A percentile compares a stretch with the other conserved stretches of the same genome.
phyloP scores from a whole-genome alignment of 1,140 invertebrate genomes.

The Neodiprion virginianus region DNA sequence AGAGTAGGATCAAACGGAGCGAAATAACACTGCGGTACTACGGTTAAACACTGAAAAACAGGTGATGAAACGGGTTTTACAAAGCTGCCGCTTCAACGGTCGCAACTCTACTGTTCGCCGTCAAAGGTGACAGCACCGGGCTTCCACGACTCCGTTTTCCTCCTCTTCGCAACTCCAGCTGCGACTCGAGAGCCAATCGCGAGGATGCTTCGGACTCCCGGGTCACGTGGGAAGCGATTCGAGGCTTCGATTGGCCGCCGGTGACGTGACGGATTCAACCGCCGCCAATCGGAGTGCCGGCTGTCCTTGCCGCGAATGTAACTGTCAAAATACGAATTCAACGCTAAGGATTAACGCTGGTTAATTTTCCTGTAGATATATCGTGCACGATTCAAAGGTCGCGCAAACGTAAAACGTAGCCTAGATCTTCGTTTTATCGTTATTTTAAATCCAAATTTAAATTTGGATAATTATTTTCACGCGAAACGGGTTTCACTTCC shows the following conservation, averaged over 20 bases:
- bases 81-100: background rate
- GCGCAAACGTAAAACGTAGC: too few species aligned
- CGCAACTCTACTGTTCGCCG: background rate
- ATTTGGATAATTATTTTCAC: too few species aligned
- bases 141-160: background rate
- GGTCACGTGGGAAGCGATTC: background rate
- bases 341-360: too few species aligned
- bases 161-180: background rate
- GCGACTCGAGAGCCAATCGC: background rate
- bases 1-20: too few species aligned
- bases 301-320: background rate
- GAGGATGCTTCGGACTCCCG: background rate
- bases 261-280: background rate
- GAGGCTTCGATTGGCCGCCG: background rate
- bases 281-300: background rate
- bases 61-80: background rate
- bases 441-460: too few species aligned
- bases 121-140: background rate
- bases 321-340: slow-evolving; percentile 5
- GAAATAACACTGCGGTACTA: background rate
- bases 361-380: too few species aligned
- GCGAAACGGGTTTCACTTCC: too few species aligned
- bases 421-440: too few species aligned
- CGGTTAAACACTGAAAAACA: background rate
- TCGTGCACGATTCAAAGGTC: too few species aligned